Conservation (phyloP, 2,797 vertebrate species). For the Geotrypetes seraphini region DNA sequence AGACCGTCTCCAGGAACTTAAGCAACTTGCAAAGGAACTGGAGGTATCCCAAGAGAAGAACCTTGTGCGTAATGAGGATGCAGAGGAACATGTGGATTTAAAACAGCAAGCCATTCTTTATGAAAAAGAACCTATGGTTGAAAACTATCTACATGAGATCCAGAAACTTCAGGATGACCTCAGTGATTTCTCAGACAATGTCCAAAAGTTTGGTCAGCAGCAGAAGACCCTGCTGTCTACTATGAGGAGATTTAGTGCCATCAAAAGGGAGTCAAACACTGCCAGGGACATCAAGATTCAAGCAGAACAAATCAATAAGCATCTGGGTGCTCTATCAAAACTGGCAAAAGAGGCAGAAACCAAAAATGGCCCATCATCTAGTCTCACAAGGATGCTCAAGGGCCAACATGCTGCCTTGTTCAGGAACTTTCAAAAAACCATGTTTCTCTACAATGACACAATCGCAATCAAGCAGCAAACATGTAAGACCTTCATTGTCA, state of each 20-base stretch:
- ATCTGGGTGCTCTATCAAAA: constrained; percentile 65
- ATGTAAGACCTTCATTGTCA: constrained; percentile 82
- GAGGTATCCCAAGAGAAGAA: constrained; percentile 34
- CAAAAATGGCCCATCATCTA: constrained; percentile 55
- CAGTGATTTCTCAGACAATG: constrained; percentile 61
- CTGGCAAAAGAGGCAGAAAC: constrained; percentile 60
- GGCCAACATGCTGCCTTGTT: constrained; percentile 67
- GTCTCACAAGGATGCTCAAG: constrained; percentile 64
- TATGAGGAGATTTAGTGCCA: constrained; percentile 86
- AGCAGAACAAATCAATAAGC: constrained; percentile 68
- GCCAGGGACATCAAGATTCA: constrained; percentile 75
- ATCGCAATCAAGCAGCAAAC: constrained; percentile 78
- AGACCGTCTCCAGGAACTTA: constrained; percentile 82
- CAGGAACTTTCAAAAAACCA: constrained; percentile 66
- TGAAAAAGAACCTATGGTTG: constrained; percentile 75
- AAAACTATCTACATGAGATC: constrained; percentile 71
- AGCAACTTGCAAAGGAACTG: constrained; percentile 57
- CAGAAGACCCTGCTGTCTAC: constrained; percentile 74
- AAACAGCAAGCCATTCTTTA: constrained; percentile 79
- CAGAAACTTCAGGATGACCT: constrained; percentile 73
- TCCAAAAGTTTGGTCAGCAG: constrained; percentile 75
- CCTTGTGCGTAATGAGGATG: constrained; percentile 15
- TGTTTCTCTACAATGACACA: constrained; percentile 74
- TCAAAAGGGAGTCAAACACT: constrained; percentile 81
- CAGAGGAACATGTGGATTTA: constrained; percentile 46